These are phyloP conservation scores for Chrosomus eos DNA, from an alignment of 2,797 vertebrate genomes.

Conservation along the genomic window DNA sequence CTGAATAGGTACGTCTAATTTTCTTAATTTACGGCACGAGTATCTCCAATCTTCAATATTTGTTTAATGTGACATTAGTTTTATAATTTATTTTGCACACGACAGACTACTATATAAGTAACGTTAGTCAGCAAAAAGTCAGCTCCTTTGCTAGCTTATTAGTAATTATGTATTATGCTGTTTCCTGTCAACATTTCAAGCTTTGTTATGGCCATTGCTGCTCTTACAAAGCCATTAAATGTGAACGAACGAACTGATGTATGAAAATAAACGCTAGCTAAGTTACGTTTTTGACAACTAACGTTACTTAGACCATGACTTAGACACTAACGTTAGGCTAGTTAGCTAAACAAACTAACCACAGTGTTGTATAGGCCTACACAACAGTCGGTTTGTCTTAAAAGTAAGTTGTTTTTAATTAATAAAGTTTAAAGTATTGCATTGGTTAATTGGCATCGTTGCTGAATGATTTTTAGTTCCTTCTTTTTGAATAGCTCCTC, in stretches of 20 bases:
- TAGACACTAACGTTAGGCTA: neutral
- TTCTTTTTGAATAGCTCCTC: neutral
- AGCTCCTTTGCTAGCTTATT: slow-evolving; percentile 1
- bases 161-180: neutral
- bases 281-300: neutral
- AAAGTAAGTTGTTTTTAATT: neutral
- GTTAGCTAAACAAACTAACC: slow-evolving; percentile 4
- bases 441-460: no score
- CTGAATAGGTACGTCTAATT: slow-evolving; percentile 25
- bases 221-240: neutral
- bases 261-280: neutral
- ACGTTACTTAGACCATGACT: no score
- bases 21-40: neutral
- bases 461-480: neutral
- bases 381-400: neutral
- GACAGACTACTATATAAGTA: neutral
- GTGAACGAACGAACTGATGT: neutral
- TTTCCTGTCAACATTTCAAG: neutral
- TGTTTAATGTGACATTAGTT: neutral
- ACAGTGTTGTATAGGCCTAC: neutral
- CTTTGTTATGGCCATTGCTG: neutral
- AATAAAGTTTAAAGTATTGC: no score
- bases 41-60: no score
- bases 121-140: no score
- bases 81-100: neutral